phyloP scores from a whole-genome alignment of 2,888 invertebrate genomes.

The Ectemnius continuus region DNA sequence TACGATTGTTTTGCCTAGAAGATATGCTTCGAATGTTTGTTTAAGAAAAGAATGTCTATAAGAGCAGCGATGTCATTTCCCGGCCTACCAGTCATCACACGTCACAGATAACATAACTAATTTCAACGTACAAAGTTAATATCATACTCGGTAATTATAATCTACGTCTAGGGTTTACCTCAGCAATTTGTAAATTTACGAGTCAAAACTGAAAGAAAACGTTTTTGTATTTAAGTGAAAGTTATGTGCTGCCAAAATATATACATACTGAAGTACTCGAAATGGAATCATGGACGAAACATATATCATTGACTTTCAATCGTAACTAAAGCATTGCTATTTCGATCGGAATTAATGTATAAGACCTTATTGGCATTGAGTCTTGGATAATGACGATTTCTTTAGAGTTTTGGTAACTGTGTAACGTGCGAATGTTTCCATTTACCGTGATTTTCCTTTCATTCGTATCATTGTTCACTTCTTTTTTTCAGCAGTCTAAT shows the following conservation, averaged over 20 bases:
- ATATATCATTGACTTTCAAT: constrained; percentile 2
- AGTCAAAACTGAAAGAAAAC: constrained; percentile 40
- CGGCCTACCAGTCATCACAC: background rate
- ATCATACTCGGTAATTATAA: constrained; percentile 13
- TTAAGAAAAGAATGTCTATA: background rate
- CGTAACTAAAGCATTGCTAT: too few relatives aligned
- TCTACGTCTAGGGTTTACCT: constrained; percentile 37
- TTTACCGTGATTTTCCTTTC: too few relatives aligned
- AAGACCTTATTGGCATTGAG: too few relatives aligned
- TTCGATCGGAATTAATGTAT: too few relatives aligned
- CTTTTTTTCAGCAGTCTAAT: constrained; percentile 60
- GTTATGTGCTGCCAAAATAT: background rate
- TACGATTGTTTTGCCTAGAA: background rate
- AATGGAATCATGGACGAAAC: constrained; percentile 26
- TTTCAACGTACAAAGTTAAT: constrained; percentile 26
- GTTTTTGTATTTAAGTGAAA: constrained; percentile 1
- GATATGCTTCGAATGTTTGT: constrained; percentile 3
- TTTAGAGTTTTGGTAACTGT: too few relatives aligned
- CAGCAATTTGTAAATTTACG: constrained; percentile 34
- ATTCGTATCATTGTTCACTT: background rate
- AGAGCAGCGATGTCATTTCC: background rate
- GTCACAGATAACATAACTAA: constrained; percentile 9
- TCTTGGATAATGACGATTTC: too few relatives aligned
- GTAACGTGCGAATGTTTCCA: too few relatives aligned
- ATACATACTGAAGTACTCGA: constrained; percentile 10